These are phyloP conservation scores for Pseudomugil tenellus DNA, from an alignment of 2,797 vertebrate genomes.

Conservation along the genomic window DNA sequence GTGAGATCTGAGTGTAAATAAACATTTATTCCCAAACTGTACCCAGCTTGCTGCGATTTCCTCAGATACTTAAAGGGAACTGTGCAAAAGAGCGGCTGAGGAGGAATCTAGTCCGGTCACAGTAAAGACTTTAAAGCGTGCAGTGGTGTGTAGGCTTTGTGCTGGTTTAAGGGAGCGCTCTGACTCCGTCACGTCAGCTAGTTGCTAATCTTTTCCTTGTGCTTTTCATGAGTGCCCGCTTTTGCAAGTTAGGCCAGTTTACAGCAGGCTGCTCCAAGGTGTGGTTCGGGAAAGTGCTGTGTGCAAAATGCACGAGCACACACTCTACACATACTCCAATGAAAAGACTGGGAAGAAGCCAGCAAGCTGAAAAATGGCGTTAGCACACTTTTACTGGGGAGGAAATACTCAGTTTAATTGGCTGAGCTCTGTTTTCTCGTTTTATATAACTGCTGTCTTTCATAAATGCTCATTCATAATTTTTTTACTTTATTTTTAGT, in stretches of 20 bases:
- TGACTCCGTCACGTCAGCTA: conserved; percentile 29
- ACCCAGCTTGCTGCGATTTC: conserved; percentile 58
- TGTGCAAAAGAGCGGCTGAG: not conserved
- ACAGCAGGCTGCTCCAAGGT: conserved; percentile 19
- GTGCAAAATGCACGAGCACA: not conserved
- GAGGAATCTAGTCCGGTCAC: not conserved
- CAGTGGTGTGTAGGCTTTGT: not conserved
- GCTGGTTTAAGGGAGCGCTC: conserved; percentile 35
- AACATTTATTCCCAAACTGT: conserved; percentile 55
- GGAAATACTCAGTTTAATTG: not conserved
- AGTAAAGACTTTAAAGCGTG: not conserved
- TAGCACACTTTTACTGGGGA: not conserved
- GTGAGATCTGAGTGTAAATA: conserved; percentile 69
- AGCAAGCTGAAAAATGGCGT: not conserved
- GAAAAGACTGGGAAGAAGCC: no score
- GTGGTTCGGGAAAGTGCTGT: conserved; percentile 16
- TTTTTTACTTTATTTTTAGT: not conserved
- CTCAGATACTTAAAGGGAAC: conserved; percentile 22
- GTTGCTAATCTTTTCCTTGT: conserved; percentile 80
- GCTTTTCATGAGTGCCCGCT: conserved; percentile 68
- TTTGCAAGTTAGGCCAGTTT: conserved; percentile 30
- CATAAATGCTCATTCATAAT: not conserved
- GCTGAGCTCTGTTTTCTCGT: not conserved
- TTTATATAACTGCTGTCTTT: no score
- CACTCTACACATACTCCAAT: conserved; percentile 6